Evolutionary conservation across 2,113 vertebrate genomes (phyloP), one percentile per base, ranked within the genome.

Genomic region (Genyomyrus donnyi): DNA sequence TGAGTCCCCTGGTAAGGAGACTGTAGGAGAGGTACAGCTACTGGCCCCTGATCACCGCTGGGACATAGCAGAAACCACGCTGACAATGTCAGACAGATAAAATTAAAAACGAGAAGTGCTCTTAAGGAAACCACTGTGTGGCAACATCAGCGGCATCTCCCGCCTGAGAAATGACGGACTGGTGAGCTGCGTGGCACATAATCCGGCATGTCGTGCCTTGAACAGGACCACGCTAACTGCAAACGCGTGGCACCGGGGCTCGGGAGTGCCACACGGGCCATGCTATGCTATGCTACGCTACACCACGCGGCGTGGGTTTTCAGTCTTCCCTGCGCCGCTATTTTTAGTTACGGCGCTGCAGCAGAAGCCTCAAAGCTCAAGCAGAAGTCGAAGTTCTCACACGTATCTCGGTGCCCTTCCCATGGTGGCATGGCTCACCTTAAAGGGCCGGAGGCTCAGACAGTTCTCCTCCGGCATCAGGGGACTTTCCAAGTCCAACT

Each of bases 401-500:
- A 56, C 53, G 70, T 90, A 5, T 50, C 31, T 80, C 19, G 27
- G 21, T 27, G 13, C 19, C 62, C 31, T 39, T 15, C 13, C 17
- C 48, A 0, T 52, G 87, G 11, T 88, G 84, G 31, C 90, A 17
- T 17, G 91, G 94, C 96, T 97, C 97, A 99, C 98, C 98, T 98
- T 98, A 93, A 96, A 97, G 91, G 89, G 95, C 35, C 91, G 92
- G 90, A 93, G 93, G 48, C 89, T 90, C 77, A 96, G 94, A 94
- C 95, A 94, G 90, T 90, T 95, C 66, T 94, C 92, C 90, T 92
- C 90, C 1, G 95, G 96, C 91, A 94, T 96, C 91, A 94, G 95
- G 92, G 96, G 96, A 87, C 95, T 94, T 89, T 97, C 97, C 53
- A 97, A 95, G 93, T 98, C 98, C 56, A 94, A 95, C 93, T 98